Base-by-base conservation (phyloP, 2,797 vertebrate genomes). In the Diplodus sargus region DNA sequence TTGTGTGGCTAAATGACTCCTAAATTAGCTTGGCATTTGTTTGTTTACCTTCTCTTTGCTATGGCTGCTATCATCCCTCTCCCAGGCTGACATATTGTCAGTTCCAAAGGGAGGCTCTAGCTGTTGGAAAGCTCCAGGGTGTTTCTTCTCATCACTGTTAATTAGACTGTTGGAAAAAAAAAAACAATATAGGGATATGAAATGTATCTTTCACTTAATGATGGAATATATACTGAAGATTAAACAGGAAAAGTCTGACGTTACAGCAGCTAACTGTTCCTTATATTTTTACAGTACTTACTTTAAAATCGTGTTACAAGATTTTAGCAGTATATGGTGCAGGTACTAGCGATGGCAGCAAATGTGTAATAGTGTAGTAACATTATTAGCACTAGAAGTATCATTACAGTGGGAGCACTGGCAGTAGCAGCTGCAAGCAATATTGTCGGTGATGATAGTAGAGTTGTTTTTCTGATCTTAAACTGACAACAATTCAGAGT, bases 21-120 rank as follows among this genome's bases (percentile, higher is more conserved):
- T 45, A 45, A 45, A 45, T 47, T 17, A 16, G 45, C 14, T 57
- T 15, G 52, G 18, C 34, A 67, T 86, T 84, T 80, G 47, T 78
- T 45, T 82, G 84, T 90, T 92, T 87, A 95, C 94, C 94, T 93
- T 90, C 61, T 93, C 86, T 78, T 90, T 90, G 72, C 42, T 62
- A 84, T 73, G 72, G 85, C 54, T 89, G 79, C 47, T 86, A 54
- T 87, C 76, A 45, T 79, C 81, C 71, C 88, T 86, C 75, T 95
- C 92, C 92, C 91, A 90, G 59, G 90, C 48, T 52, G 91, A 92
- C 90, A 93, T 91, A 51, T 71, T 90, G 74, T 94, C 90, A 20
- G 73, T 89, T 88, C 93, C 92, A 87, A 94, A 92, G 74, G 95
- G 95, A 64, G 92, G 82, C 42, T 89, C 81, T 54, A 54, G 67